Evolutionary conservation across 2,888 invertebrate genomes (phyloP).

Genomic region (Hydraecia micacea): DNA sequence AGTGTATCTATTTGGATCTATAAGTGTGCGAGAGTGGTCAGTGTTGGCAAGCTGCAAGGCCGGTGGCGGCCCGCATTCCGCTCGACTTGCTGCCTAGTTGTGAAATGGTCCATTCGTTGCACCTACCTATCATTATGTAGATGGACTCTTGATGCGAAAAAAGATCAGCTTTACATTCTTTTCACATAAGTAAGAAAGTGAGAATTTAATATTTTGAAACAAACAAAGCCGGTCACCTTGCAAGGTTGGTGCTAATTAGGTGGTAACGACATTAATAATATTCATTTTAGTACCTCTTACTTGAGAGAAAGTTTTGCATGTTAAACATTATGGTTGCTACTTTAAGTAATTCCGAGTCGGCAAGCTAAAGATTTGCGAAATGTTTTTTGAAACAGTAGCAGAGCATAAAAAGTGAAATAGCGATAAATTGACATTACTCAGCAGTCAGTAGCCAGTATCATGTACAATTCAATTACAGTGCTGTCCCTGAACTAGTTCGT

Average conservation of each 20-base stretch:
- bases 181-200: conserved; percentile 47
- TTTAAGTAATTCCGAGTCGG: conserved; percentile 16
- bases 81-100: conserved; percentile 80
- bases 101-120: conserved; percentile 86
- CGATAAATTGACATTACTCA: conserved; percentile 63
- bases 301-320: conserved; percentile 58
- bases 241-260: conserved; percentile 61
- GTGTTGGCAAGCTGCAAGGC: conserved; percentile 88
- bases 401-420: conserved; percentile 48
- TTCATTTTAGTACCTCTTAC: conserved; percentile 39
- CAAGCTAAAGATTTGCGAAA: conserved; percentile 23
- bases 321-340: conserved; percentile 27
- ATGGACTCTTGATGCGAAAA: conserved; percentile 54
- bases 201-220: conserved; percentile 54
- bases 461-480: conserved; percentile 81
- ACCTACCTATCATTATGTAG: conserved; percentile 71
- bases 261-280: conserved; percentile 30
- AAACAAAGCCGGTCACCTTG: conserved; percentile 49
- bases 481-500: conserved; percentile 87
- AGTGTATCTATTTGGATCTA: conserved; percentile 79
- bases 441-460: conserved; percentile 73
- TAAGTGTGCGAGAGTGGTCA: conserved; percentile 86
- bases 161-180: conserved; percentile 44
- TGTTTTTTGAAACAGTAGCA: conserved; percentile 26
- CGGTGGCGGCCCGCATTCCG: conserved; percentile 87